Conservation (phyloP, 2,888 invertebrate species). For the Melitaea athalia region DNA sequence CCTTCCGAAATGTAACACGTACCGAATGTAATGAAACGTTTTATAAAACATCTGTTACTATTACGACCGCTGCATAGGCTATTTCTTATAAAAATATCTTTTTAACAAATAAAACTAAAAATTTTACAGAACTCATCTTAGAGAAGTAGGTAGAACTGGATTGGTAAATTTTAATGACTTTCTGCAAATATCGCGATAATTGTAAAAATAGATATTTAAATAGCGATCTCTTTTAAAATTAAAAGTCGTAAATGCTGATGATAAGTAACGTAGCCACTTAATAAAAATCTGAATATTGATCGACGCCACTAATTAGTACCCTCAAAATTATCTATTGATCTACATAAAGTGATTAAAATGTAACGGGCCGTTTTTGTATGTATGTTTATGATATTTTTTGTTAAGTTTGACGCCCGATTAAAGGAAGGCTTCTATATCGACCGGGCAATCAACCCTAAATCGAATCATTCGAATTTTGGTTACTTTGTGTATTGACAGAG, state of each 20-base stretch:
- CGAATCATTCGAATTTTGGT: no score
- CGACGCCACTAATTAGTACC: constrained; percentile 9
- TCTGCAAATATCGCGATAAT: constrained; percentile 4
- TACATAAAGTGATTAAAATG: neutral
- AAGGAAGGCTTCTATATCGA: neutral
- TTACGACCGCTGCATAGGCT: no score
- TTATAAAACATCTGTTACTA: no score
- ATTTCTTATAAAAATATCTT: no score
- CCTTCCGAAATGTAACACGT: no score
- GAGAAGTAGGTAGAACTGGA: no score
- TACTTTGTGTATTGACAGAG: no score
- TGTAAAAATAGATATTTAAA: neutral
- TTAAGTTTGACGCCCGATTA: neutral
- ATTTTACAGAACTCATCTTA: no score
- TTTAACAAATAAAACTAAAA: no score
- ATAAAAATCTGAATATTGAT: constrained; percentile 10
- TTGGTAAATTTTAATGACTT: neutral
- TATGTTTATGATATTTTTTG: neutral
- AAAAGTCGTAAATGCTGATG: neutral
- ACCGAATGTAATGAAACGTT: no score
- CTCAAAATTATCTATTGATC: neutral
- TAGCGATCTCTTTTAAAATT: neutral
- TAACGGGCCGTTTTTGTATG: neutral
- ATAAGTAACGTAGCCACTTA: neutral
- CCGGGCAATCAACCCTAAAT: no score